phyloP scores from a whole-genome alignment of 2,888 invertebrate species.

The Mimachlamys varia region DNA sequence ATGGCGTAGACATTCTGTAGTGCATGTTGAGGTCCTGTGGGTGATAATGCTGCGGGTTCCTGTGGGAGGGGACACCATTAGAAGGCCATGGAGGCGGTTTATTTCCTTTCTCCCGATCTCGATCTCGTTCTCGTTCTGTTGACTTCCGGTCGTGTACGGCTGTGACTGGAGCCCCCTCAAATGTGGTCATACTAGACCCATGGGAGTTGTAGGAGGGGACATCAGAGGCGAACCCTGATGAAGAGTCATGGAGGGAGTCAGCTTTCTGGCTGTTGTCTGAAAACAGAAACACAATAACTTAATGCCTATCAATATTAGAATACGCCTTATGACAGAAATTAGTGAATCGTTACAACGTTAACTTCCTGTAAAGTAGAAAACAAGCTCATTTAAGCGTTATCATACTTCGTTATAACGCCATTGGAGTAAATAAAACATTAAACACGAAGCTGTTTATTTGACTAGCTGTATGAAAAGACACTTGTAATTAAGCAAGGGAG shows the following conservation, averaged over 20 bases:
- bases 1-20: slow-evolving; percentile 53
- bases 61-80: slow-evolving; percentile 38
- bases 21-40: slow-evolving; percentile 54
- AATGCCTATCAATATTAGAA: too few species aligned
- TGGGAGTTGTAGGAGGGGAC: slow-evolving; percentile 65
- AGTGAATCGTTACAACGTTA: too few species aligned
- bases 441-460: background rate
- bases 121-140: slow-evolving; percentile 24
- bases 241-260: slow-evolving; percentile 77
- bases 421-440: background rate
- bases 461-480: background rate
- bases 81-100: slow-evolving; percentile 43
- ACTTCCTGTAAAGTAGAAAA: too few species aligned
- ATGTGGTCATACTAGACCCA: slow-evolving; percentile 65
- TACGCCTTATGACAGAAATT: too few species aligned
- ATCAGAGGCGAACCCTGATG: slow-evolving; percentile 79
- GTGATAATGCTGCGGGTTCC: slow-evolving; percentile 50
- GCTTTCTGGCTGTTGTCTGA: slow-evolving; percentile 61
- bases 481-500: background rate
- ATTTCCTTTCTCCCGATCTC: slow-evolving; percentile 36
- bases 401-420: background rate
- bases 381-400: background rate
- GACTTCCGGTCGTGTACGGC: slow-evolving; percentile 62
- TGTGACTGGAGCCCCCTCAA: slow-evolving; percentile 65
- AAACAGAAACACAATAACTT: slow-evolving; percentile 36